These are phyloP conservation scores for Thrips palmi DNA, from an alignment of 1,140 invertebrate genomes.

Conservation along the genomic window DNA sequence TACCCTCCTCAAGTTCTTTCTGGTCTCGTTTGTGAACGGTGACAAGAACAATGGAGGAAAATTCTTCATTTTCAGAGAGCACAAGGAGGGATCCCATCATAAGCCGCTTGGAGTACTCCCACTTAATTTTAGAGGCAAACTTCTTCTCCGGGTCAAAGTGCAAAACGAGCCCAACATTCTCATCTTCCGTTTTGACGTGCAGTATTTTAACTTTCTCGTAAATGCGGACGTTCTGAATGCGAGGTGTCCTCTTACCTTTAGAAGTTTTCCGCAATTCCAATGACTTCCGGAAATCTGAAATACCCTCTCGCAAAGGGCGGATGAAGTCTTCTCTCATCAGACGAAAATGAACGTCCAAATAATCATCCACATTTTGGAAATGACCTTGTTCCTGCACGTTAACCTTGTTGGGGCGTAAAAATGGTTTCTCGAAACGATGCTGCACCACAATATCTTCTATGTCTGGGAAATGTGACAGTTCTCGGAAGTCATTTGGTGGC, in stretches of 20 bases:
- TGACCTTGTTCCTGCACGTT: too few relatives aligned
- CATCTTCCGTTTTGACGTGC: conserved; percentile 4
- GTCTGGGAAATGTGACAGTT: too few relatives aligned
- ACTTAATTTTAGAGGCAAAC: conserved; percentile 16
- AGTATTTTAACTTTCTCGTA: conserved; percentile 4
- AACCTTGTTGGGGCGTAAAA: too few relatives aligned
- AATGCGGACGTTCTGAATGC: too few relatives aligned
- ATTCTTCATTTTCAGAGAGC: conserved; percentile 42
- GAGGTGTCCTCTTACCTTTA: too few relatives aligned
- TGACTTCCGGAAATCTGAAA: conserved; percentile 17
- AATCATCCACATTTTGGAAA: conserved; percentile 25
- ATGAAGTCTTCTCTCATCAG: conserved; percentile 30
- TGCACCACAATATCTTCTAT: too few relatives aligned
- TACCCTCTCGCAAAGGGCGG: conserved; percentile 24
- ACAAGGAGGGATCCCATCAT: conserved; percentile 54
- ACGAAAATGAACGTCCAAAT: conserved; percentile 29
- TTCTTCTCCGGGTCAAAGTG: conserved; percentile 11
- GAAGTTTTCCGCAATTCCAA: too few relatives aligned
- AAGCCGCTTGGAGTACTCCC: conserved; percentile 33
- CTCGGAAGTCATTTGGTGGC: too few relatives aligned
- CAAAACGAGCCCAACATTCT: conserved; percentile 9
- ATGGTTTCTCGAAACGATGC: too few relatives aligned
- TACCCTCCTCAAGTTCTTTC: conserved; percentile 25
- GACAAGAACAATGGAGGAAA: conserved; percentile 47
- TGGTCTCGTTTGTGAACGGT: conserved; percentile 37